Evolutionary conservation across 2,888 invertebrate genomes (phyloP).

Genomic region (Xestia sexstrigata): DNA sequence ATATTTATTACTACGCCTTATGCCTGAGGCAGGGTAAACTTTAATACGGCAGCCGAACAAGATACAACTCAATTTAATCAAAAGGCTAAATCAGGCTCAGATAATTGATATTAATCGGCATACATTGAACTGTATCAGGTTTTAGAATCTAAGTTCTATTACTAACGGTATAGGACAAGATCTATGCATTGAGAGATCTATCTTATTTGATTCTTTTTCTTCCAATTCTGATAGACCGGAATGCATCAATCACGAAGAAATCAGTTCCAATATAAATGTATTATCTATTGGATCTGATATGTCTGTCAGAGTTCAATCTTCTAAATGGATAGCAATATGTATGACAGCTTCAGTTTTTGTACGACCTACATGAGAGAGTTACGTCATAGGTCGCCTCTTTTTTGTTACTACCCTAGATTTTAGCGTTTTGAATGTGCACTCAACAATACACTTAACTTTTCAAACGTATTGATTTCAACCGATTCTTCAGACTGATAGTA

Average conservation of each 20-base stretch:
- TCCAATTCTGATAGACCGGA: conserved; percentile 53
- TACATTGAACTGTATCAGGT: conserved; percentile 47
- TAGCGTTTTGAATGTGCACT: background rate
- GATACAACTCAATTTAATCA: conserved; percentile 55
- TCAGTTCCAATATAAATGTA: conserved; percentile 61
- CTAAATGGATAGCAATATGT: conserved; percentile 62
- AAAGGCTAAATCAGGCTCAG: conserved; percentile 48
- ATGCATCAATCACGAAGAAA: conserved; percentile 58
- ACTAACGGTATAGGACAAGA: conserved; percentile 46
- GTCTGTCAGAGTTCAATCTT: conserved; percentile 64
- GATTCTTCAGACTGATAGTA: conserved; percentile 23
- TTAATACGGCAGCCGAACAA: conserved; percentile 48
- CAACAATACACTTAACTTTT: background rate
- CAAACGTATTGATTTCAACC: background rate
- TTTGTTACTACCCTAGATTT: conserved; percentile 29
- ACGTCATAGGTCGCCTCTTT: conserved; percentile 25
- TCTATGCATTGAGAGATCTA: conserved; percentile 52
- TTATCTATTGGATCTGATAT: conserved; percentile 58
- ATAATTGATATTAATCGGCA: conserved; percentile 63
- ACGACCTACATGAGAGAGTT: conserved; percentile 47
- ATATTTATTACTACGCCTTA: conserved; percentile 42
- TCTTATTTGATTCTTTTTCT: conserved; percentile 52
- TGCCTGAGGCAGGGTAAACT: conserved; percentile 49
- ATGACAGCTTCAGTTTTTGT: conserved; percentile 55
- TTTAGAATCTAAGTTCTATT: conserved; percentile 48